Evolutionary conservation across 2,797 vertebrate genomes (phyloP).

Genomic region (Poecile montanus): DNA sequence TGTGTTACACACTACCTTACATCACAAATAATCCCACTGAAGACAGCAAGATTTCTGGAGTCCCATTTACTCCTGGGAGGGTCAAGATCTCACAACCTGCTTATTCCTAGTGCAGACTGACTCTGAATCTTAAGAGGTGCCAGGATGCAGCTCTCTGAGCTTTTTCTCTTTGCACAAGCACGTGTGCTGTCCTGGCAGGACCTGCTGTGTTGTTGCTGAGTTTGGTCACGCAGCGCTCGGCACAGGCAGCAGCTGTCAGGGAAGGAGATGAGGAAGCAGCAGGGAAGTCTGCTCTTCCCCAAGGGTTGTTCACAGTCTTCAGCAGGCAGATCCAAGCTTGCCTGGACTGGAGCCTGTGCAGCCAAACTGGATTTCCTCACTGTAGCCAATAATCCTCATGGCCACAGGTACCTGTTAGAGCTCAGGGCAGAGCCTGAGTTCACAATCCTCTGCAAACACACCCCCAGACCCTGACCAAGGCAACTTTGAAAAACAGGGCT

Average conservation of each 20-base stretch:
- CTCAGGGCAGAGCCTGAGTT: neutral
- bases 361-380: neutral
- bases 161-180: neutral
- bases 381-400: neutral
- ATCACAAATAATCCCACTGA: constrained; percentile 23
- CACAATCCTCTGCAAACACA: neutral
- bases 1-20: neutral
- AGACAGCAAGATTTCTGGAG: neutral
- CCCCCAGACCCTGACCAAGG: neutral
- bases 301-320: neutral
- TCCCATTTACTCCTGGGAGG: neutral
- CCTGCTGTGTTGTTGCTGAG: neutral
- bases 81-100: neutral
- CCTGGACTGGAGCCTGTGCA: neutral
- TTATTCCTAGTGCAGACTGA: neutral
- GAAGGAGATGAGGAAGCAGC: neutral
- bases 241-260: neutral
- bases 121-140: neutral
- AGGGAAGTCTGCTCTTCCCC: neutral
- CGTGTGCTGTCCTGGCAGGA: neutral
- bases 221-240: accelerated
- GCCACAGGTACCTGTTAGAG: neutral
- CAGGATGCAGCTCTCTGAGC: neutral
- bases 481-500: neutral
- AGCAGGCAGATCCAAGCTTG: neutral